Evolutionary conservation across 2,797 vertebrate genomes (phyloP).

Genomic region (Gallinago solitaria): DNA sequence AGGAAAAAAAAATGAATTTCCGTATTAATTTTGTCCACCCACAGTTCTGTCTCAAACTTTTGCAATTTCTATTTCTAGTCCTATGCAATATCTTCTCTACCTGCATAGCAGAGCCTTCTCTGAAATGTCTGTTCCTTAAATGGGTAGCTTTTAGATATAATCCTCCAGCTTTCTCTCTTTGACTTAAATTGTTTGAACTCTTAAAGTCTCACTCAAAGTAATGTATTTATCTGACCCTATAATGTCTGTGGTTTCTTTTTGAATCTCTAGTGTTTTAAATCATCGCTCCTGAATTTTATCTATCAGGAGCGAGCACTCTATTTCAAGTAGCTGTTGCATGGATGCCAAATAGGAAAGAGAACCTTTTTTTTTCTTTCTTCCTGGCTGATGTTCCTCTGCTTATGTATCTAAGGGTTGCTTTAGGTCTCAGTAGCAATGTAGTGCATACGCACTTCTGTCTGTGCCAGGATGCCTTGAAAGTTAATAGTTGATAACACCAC

Average conservation of each 20-base stretch:
- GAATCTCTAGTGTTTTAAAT: neutral
- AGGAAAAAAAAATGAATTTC: neutral
- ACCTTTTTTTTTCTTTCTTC: too few relatives aligned
- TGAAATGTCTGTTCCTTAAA: neutral
- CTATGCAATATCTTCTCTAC: neutral
- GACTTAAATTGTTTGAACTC: neutral
- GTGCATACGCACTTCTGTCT: neutral
- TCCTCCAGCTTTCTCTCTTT: neutral
- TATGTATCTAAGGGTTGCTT: neutral
- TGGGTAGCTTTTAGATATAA: neutral
- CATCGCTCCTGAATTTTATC: neutral
- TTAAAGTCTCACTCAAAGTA: neutral
- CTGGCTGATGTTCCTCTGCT: neutral
- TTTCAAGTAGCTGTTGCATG: neutral
- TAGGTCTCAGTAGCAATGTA: neutral
- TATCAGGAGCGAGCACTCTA: accelerated
- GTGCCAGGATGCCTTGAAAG: neutral
- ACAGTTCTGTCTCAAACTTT: neutral
- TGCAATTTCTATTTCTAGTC: neutral
- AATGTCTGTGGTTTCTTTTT: neutral
- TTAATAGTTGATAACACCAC: neutral
- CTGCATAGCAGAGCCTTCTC: neutral
- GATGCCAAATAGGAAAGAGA: neutral
- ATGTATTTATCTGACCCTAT: neutral
- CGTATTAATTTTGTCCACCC: neutral